phyloP scores from a whole-genome alignment of 2,888 invertebrate species.

The Melanchra persicariae region DNA sequence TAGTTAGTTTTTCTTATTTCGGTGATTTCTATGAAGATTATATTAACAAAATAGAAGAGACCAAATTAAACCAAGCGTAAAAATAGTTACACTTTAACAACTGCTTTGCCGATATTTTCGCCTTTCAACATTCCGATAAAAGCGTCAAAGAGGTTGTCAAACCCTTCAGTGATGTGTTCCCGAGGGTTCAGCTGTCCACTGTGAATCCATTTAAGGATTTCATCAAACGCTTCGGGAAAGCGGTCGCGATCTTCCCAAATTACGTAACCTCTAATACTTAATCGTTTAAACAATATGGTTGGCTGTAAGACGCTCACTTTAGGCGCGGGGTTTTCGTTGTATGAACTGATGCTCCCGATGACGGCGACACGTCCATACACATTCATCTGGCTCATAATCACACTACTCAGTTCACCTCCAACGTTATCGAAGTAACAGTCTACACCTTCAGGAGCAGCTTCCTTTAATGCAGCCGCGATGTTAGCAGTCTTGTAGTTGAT shows the following conservation, averaged over 20 bases:
- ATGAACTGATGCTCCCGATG: slow-evolving; percentile 80
- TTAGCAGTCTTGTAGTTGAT: slow-evolving; percentile 92
- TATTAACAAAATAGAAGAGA: too few species aligned
- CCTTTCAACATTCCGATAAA: neutral
- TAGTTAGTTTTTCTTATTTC: too few species aligned
- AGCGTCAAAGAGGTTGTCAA: neutral
- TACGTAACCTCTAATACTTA: slow-evolving; percentile 92
- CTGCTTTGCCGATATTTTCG: slow-evolving; percentile 1
- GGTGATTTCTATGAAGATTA: too few species aligned
- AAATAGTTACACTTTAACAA: neutral
- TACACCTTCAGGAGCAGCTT: slow-evolving; percentile 90
- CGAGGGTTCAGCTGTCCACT: slow-evolving; percentile 69
- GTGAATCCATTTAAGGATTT: slow-evolving; percentile 89
- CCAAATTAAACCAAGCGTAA: too few species aligned
- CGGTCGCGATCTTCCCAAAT: slow-evolving; percentile 88
- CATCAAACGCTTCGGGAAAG: slow-evolving; percentile 90
- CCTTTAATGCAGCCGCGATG: slow-evolving; percentile 87
- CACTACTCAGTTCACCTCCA: slow-evolving; percentile 92
- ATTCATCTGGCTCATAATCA: slow-evolving; percentile 91
- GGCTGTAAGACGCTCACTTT: slow-evolving; percentile 88
- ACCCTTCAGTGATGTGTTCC: neutral
- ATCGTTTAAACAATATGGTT: slow-evolving; percentile 88
- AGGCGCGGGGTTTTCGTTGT: slow-evolving; percentile 75
- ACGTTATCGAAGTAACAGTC: slow-evolving; percentile 95
- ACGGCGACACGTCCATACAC: slow-evolving; percentile 90